Conservation (phyloP, 64 coral and sea anemone genomes). For the Stichodactyla helianthus region DNA sequence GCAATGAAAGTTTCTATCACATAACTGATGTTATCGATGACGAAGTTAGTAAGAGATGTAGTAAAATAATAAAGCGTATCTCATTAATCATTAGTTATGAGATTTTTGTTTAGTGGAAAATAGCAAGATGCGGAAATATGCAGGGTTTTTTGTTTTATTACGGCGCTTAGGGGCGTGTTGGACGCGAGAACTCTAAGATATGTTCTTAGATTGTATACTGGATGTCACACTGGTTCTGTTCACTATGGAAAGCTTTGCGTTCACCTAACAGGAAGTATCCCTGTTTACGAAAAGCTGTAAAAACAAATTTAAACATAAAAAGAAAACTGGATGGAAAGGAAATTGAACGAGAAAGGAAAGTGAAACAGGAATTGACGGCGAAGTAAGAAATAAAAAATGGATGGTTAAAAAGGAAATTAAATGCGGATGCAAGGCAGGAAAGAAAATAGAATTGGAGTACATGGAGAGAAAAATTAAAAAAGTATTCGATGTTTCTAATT, state of each 20-base stretch:
- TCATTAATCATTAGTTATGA: neutral
- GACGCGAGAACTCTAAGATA: neutral
- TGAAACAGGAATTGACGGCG: neutral
- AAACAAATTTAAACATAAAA: neutral
- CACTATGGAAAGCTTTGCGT: neutral
- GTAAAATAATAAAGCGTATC: neutral
- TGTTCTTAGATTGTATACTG: neutral
- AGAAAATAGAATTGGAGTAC: neutral
- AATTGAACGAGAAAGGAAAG: neutral
- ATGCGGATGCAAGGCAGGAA: neutral
- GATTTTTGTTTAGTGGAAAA: neutral
- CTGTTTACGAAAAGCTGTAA: neutral
- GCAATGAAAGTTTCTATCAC: neutral
- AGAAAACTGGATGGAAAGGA: neutral
- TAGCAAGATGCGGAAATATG: neutral
- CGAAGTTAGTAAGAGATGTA: neutral
- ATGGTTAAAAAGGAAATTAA: neutral
- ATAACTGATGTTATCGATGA: neutral
- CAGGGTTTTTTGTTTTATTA: neutral
- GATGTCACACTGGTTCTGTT: neutral
- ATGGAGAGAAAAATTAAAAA: neutral
- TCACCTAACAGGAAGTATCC: neutral
- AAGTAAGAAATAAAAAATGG: neutral
- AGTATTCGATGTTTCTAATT: no score
- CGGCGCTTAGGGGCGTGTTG: neutral